phyloP scores from a whole-genome alignment of 2,888 invertebrate species.

The Drosophila cognata region DNA sequence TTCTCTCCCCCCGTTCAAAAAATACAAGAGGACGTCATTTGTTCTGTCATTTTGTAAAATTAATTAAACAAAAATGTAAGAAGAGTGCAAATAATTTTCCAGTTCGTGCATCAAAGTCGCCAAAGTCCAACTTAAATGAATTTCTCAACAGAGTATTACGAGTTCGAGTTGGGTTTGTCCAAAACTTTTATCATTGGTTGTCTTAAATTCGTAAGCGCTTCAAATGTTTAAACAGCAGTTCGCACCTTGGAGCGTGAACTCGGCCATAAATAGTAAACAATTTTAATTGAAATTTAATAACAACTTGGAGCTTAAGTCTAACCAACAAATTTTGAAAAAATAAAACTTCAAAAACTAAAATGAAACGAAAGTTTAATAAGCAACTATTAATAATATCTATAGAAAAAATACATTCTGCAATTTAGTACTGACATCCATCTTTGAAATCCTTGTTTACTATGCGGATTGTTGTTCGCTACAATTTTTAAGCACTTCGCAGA shows the following conservation, averaged over 20 bases:
- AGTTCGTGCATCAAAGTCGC: constrained; percentile 55
- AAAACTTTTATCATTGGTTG: constrained; percentile 23
- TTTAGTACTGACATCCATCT: background rate
- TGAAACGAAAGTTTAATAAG: background rate
- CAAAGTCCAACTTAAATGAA: constrained; percentile 73
- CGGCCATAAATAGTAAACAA: background rate
- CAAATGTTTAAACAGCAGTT: constrained; percentile 29
- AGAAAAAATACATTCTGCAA: background rate
- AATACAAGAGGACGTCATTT: constrained; percentile 30
- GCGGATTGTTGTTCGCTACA: no score
- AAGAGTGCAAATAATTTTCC: constrained; percentile 75
- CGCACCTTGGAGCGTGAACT: constrained; percentile 27
- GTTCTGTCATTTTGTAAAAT: constrained; percentile 71
- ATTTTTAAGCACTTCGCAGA: no score
- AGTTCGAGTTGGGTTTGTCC: background rate
- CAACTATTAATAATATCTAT: background rate
- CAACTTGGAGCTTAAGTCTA: background rate
- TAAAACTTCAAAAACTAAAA: background rate
- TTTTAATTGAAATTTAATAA: background rate
- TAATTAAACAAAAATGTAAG: constrained; percentile 80
- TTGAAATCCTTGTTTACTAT: background rate
- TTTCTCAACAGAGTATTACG: constrained; percentile 42
- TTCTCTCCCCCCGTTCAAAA: background rate
- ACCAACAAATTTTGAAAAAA: background rate
- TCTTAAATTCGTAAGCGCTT: constrained; percentile 26